Evolutionary conservation across 2,113 vertebrate genomes (phyloP).

Genomic region (Pelvicachromis taeniatus): DNA sequence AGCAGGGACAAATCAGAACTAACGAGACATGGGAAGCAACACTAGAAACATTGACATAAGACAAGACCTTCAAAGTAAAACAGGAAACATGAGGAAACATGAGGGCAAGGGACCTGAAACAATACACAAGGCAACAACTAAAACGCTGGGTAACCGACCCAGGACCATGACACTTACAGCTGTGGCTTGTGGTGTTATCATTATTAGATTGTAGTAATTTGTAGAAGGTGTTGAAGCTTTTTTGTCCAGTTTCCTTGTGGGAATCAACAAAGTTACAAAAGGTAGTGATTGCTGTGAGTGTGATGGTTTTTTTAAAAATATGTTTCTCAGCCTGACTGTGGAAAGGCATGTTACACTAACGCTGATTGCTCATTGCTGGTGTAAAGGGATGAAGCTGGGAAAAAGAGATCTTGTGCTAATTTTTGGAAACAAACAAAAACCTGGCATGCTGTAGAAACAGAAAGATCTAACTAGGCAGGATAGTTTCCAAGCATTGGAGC

Average conservation of each 20-base stretch:
- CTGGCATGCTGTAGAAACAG: background rate
- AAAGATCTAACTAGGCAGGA: background rate
- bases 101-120: too few species aligned
- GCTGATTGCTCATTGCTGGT: background rate
- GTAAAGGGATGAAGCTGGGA: background rate
- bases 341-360: background rate
- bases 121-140: too few species aligned
- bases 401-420: background rate
- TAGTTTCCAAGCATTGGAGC: background rate
- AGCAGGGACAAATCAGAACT: too few species aligned
- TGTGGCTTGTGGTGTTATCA: rapidly evolving
- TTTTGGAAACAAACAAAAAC: background rate
- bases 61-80: too few species aligned
- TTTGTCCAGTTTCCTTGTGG: background rate
- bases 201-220: background rate
- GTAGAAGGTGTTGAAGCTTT: background rate
- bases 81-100: too few species aligned
- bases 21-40: too few species aligned
- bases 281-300: background rate
- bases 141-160: too few species aligned
- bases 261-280: background rate
- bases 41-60: too few species aligned
- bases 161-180: too few species aligned
- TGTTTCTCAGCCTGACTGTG: background rate
- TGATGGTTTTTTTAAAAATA: background rate